These are phyloP conservation scores for Oryzias woworae DNA, from an alignment of 2,113 vertebrate species.

Conservation along the genomic window DNA sequence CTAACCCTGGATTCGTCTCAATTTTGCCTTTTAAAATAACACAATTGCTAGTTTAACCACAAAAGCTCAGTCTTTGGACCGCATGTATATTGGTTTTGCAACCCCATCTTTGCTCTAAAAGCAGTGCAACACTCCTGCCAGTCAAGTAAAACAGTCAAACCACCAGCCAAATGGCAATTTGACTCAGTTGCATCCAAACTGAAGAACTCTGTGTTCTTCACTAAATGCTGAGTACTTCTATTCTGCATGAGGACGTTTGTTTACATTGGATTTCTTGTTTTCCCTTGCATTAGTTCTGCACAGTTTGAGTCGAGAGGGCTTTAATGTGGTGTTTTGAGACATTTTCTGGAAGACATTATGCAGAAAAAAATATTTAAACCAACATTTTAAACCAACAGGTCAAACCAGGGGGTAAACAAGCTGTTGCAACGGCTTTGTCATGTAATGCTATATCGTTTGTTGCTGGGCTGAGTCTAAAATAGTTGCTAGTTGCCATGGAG, in stretches of 20 bases:
- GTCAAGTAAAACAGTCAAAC: background rate
- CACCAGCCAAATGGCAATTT: background rate
- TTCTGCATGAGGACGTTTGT: slow-evolving; percentile 11
- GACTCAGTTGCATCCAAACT: slow-evolving; percentile 1
- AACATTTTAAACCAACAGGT: slow-evolving; percentile 5
- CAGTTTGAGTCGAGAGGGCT: slow-evolving; percentile 3
- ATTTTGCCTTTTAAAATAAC: no score
- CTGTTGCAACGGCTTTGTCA: slow-evolving; percentile 20
- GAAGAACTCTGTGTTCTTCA: slow-evolving; percentile 5
- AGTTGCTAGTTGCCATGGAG: slow-evolving; percentile 30
- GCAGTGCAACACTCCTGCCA: background rate
- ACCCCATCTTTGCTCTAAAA: background rate
- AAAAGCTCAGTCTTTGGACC: background rate
- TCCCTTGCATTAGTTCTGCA: background rate
- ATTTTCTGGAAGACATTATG: slow-evolving; percentile 23
- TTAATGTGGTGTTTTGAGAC: slow-evolving; percentile 26
- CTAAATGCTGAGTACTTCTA: background rate
- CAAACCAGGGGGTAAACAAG: slow-evolving; percentile 10
- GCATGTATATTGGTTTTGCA: background rate
- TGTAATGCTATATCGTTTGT: slow-evolving; percentile 2
- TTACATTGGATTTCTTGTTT: slow-evolving; percentile 17
- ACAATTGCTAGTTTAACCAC: background rate
- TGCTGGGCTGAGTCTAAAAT: slow-evolving; percentile 19
- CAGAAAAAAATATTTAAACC: slow-evolving; percentile 26
- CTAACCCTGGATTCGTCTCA: no score